Evolutionary conservation across 2,888 invertebrate species (phyloP), one percentile per base, ranked within the genome.

Genomic region (Sminthurides aquaticus): DNA sequence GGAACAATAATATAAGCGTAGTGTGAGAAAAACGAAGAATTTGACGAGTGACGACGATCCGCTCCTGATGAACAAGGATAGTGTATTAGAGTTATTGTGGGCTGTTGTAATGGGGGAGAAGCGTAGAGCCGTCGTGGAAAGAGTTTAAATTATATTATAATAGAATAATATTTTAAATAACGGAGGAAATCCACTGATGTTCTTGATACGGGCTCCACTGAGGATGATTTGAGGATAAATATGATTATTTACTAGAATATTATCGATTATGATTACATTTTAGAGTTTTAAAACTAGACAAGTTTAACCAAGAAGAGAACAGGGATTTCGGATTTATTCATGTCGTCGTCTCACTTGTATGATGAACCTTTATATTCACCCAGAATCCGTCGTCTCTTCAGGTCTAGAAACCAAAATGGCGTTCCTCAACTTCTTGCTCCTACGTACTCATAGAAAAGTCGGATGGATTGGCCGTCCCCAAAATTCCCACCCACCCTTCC

Each of bases 331-430:
- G 26, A 55, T 25, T 25, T 25, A 26, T 25, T 55, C 55, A 55
- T 55, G 8, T 26, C 55, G 55, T 22, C 25, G 55, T 25, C 22
- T 55, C 26, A 3, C 11, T 26, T 26, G 22, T n/a, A 34, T 34
- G 43, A 34, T 34, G 43, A 34, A 34, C 43, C 43, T 34, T 34
- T 34, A 34, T 34, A 34, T 55, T 22, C 55, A 25, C 22, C 22
- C 22, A 55, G 26, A 25, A 55, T 55, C 55, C 26, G 25, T 55
- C 55, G 55, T 55, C 55, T 68, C 70, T 69, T 66, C 69, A 68
- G 71, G 68, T 71, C 72, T 70, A 70, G 69, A 72, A 72, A 71
- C 72, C 72, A 72, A 72, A 72, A 72, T 72, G 72, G 72, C 72
- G 72, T 70, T 67, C 68, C 58, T 57, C 61, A 66, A 66, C 66